These are phyloP conservation scores for Apodemia zela DNA, from an alignment of 2,888 invertebrate genomes.

Conservation along the genomic window DNA sequence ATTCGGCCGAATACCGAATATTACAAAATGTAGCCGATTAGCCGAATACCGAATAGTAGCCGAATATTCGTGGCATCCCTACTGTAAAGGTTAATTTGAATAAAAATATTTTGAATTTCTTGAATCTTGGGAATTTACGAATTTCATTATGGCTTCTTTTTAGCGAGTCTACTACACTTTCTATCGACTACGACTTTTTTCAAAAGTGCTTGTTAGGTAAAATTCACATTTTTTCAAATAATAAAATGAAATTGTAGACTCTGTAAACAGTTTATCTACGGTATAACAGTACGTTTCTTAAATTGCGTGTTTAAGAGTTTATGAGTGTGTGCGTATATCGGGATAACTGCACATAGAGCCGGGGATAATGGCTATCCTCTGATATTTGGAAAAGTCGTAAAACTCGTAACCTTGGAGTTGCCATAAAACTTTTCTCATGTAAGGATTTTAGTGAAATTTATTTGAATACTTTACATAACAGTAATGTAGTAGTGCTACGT, in stretches of 20 bases:
- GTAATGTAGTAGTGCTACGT: not conserved
- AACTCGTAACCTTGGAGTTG: constrained; percentile 5
- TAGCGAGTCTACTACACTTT: no score
- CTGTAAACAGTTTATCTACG: not conserved
- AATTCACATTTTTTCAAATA: no score
- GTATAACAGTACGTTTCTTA: constrained; percentile 14
- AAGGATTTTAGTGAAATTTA: constrained; percentile 4
- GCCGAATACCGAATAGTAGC: no score
- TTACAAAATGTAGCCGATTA: no score
- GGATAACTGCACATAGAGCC: constrained; percentile 11
- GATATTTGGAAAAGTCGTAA: constrained; percentile 12
- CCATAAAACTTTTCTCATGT: constrained; percentile 13
- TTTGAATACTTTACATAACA: not conserved
- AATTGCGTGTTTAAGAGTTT: constrained; percentile 16
- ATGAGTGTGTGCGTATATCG: constrained; percentile 14
- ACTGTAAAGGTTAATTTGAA: no score
- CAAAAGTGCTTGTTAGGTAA: no score
- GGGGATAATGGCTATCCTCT: constrained; percentile 12
- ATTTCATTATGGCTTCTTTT: no score
- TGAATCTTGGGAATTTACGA: no score
- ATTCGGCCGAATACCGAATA: no score
- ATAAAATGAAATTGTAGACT: not conserved
- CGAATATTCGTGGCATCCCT: no score
- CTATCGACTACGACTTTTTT: no score
- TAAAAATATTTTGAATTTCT: no score